Base-by-base conservation (phyloP, 1,140 invertebrate species). In the Contarinia nasturtii region DNA sequence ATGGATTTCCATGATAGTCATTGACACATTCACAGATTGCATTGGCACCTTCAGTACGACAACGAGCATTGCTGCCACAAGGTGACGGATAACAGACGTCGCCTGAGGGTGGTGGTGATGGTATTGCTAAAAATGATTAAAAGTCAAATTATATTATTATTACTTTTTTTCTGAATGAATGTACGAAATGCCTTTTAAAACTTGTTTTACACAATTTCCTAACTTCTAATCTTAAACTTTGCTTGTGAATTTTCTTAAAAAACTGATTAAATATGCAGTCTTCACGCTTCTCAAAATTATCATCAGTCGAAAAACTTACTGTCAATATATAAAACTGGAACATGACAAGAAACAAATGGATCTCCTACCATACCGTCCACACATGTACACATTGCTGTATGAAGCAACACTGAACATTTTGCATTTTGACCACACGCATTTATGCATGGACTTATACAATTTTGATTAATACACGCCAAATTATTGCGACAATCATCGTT, bases 341-440 rank as follows among this genome's bases (percentile, higher is more conserved):
- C 49, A 1, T 44, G 44, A 43, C 61, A 82, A 42, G 64, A 57
- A 45, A 67, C 68, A 54, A 82, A 83, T 8, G 83, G 75, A 66
- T 87, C 70, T 34, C 84, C 84, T 47, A 70, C 72, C 53, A 73
- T 81, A 33, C 75, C 75, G 19, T 63, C 51, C 50, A 70, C 60
- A 60, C 82, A 86, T 33, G 68, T 67, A 59, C 83, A 88, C 51
- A 76, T 74, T 19, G 83, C 76, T 20, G 77, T 70, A 59, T 88
- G 84, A 57, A 78, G 80, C 1, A 82, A 64, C 33, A 86, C 78
- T 48, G 75, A 67, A 60, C 85, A 88, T 27, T 76, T 60, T 1
- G 82, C 76, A 56, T 77, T 75, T 44, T 59, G 56, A 11, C 84
- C 82, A 57, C 86, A 89, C 7, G 79, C 72, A 44, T 82, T 80